These are phyloP conservation scores for Oncorhynchus clarkii DNA, from an alignment of 2,113 vertebrate species.

Conservation along the genomic window DNA sequence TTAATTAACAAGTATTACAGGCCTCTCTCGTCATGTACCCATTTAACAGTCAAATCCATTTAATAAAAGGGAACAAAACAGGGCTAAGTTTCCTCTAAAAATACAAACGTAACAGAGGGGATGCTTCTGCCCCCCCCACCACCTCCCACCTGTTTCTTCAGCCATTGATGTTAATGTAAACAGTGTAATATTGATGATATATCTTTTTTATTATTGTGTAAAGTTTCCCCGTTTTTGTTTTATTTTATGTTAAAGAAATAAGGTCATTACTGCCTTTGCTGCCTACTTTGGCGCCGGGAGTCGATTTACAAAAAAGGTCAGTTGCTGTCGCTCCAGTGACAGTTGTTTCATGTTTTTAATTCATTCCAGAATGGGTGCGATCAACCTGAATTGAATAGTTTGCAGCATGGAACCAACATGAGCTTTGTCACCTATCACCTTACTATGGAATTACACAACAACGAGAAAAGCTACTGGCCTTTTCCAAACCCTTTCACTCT, in stretches of 20 bases:
- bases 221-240: conserved; percentile 59
- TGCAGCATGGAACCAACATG: conserved; percentile 44
- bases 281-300: conserved; percentile 59
- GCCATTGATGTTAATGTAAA: conserved; percentile 68
- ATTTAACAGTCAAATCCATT: conserved; percentile 42
- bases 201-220: conserved; percentile 72
- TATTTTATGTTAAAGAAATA: conserved; percentile 58
- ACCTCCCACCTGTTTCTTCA: conserved; percentile 22
- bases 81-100: conserved; percentile 40
- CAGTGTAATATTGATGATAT: conserved; percentile 73
- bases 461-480: conserved; percentile 9
- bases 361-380: conserved; percentile 34
- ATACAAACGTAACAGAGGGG: conserved; percentile 12
- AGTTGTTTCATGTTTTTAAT: neutral
- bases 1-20: conserved; percentile 46
- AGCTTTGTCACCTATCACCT: conserved; percentile 18
- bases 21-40: conserved; percentile 26
- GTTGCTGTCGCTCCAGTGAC: conserved; percentile 28
- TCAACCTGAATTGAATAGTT: conserved; percentile 26
- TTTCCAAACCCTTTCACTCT: conserved; percentile 56
- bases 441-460: neutral
- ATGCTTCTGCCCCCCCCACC: conserved; percentile 3
- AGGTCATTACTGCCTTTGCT: conserved; percentile 76
- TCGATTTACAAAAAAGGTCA: conserved; percentile 25
- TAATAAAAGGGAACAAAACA: conserved; percentile 31